Evolutionary conservation across 2,888 invertebrate species (phyloP), one percentile per base, ranked within the genome.

Genomic region (Calephelis perditalis): DNA sequence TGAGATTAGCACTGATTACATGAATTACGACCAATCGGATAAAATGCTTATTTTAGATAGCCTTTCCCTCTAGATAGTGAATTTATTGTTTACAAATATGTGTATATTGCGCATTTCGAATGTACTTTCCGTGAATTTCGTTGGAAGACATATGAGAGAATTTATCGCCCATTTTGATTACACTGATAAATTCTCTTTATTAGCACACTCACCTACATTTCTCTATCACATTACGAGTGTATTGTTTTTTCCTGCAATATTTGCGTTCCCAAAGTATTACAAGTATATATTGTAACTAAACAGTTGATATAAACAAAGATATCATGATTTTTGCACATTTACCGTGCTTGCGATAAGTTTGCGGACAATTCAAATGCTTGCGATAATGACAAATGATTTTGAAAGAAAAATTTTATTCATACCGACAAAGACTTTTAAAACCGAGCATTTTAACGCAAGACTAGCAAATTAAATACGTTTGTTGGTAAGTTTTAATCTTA

Each of bases 61-160:
- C 49, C 26, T 15, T 49, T 26, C 26, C 49, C 15, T 26, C 7
- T 4, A 15, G 26, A 49, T 49, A 26, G 26, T 8, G 49, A 49
- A 5, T 35, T 9, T 9, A 10, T 35, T 49, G 35, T 26, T 49
- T 49, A 49, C 49, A 49, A 49, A 49, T 26, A 49, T 49, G 10
- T 1, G 15, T 1, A 49, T 26, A 49, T 35, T 49, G 15, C 49
- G 49, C 49, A 49, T 26, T 49, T 5, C 49, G 9, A 49, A 49
- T 49, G 8, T 49, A 26, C 15, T 7, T 52, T 52, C 49, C 35
- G 7, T 35, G 49, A 52, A 52, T 10, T 52, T 52, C 35, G 49
- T 52, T 52, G 5, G 49, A 52, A 52, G 49, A 52, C 49, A 52
- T 49, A 10, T 52, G 35, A 26, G 26, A 52, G 49, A 52, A 15